Percentiles rank a stretch among this genome's conserved stretches.
phyloP scores from a whole-genome alignment of 1,140 invertebrate species.

The Musca domestica region DNA sequence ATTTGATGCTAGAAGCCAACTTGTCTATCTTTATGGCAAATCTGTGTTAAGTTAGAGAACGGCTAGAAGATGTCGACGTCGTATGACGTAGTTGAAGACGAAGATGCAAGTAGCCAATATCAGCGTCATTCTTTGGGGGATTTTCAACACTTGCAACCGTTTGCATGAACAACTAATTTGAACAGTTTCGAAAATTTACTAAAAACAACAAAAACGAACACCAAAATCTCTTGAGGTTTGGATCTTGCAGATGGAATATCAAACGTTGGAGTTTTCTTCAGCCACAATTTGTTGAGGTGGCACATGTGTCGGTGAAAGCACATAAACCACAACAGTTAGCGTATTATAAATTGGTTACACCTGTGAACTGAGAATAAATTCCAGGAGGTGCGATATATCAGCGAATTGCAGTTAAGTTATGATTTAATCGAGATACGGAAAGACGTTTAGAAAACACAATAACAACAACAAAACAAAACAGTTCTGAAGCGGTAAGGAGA shows the following conservation, averaged over 20 bases:
- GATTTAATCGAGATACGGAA: too few relatives aligned
- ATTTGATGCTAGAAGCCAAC: slow-evolving; percentile 12
- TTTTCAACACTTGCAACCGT: slow-evolving; percentile 13
- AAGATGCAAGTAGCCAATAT: too few relatives aligned
- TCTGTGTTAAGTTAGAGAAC: slow-evolving; percentile 3
- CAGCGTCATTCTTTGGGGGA: neutral
- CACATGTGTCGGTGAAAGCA: too few relatives aligned
- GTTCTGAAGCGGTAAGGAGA: too few relatives aligned
- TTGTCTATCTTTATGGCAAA: slow-evolving; percentile 17
- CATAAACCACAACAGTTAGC: too few relatives aligned
- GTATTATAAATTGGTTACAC: slow-evolving; percentile 18
- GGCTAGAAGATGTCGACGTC: neutral
- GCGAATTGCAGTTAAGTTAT: too few relatives aligned
- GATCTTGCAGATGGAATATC: neutral
- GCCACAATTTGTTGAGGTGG: too few relatives aligned
- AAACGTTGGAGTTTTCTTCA: neutral
- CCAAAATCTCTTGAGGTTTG: neutral
- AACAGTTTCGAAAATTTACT: slow-evolving; percentile 2
- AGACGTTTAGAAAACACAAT: too few relatives aligned
- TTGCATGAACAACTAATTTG: slow-evolving; percentile 2
- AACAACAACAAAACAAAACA: too few relatives aligned
- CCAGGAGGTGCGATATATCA: too few relatives aligned
- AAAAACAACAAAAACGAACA: slow-evolving; percentile 4
- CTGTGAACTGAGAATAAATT: neutral
- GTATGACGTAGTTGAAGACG: too few relatives aligned